Conservation (phyloP, 1,140 invertebrate genomes). For the Centruroides sculpturatus region DNA sequence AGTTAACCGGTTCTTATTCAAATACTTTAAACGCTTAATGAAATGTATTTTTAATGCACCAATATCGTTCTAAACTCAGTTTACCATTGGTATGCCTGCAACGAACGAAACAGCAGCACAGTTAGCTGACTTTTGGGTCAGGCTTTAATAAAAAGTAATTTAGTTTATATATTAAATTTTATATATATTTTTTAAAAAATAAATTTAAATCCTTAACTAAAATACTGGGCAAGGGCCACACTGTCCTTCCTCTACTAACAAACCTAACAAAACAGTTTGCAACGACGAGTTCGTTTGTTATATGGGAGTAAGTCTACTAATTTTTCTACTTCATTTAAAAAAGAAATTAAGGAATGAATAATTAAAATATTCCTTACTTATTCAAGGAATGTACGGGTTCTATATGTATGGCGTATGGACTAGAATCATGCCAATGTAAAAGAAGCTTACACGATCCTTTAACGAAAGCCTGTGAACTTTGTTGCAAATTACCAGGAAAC, state of each 20-base stretch:
- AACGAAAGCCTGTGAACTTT: constrained; percentile 76
- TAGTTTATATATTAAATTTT: too few relatives aligned
- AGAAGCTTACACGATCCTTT: constrained; percentile 50
- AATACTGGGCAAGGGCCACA: constrained; percentile 50
- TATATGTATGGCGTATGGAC: constrained; percentile 78
- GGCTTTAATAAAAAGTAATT: too few relatives aligned
- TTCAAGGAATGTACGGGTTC: constrained; percentile 75
- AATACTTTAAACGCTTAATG: too few relatives aligned
- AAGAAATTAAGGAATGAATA: not conserved
- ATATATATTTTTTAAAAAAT: too few relatives aligned
- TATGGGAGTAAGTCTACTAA: constrained; percentile 59
- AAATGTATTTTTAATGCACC: too few relatives aligned
- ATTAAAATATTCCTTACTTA: constrained; percentile 7
- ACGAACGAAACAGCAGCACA: too few relatives aligned
- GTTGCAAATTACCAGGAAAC: constrained; percentile 72
- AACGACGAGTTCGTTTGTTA: constrained; percentile 88
- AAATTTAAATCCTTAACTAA: constrained; percentile 6
- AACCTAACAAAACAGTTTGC: constrained; percentile 85
- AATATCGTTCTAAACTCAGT: too few relatives aligned
- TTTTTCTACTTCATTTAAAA: not conserved
- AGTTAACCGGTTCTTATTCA: too few relatives aligned
- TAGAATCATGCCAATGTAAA: constrained; percentile 90
- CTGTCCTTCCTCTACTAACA: constrained; percentile 80
- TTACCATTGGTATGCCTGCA: too few relatives aligned
- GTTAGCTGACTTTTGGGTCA: too few relatives aligned